Percentiles rank a stretch among this genome's conserved stretches.
These are phyloP conservation scores for Tor tambroides DNA, from an alignment of 2,113 vertebrate species.

Conservation along the genomic window DNA sequence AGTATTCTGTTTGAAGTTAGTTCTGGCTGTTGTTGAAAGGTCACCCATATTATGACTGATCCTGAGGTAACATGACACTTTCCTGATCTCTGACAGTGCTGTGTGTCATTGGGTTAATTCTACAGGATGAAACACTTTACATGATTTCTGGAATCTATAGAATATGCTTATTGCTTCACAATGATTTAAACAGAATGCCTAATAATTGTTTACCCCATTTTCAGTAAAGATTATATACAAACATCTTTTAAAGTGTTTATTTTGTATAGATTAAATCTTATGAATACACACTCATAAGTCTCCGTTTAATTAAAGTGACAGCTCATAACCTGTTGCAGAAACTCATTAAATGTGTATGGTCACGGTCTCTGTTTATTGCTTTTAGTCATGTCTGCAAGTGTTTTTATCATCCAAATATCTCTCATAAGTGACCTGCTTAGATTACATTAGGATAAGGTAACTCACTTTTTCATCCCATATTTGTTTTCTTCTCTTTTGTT, in stretches of 20 bases:
- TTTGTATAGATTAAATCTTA: background rate
- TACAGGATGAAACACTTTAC: background rate
- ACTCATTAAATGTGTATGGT: background rate
- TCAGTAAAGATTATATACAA: background rate
- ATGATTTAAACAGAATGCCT: background rate
- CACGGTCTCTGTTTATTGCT: background rate
- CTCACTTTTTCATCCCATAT: background rate
- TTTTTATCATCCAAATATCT: background rate
- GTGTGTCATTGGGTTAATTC: background rate
- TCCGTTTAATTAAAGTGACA: background rate
- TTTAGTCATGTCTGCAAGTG: background rate
- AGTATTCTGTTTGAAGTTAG: constrained; percentile 45
- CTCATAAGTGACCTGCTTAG: background rate
- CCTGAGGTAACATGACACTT: background rate
- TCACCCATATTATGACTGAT: constrained; percentile 54
- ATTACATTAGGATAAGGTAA: background rate
- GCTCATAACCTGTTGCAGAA: background rate
- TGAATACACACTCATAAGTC: background rate
- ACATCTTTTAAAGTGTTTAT: background rate
- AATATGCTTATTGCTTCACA: background rate
- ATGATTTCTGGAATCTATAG: background rate
- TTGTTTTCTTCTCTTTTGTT: background rate
- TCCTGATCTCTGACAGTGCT: background rate
- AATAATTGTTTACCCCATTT: background rate
- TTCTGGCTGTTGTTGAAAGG: constrained; percentile 53